Base-by-base conservation (phyloP, 2,797 vertebrate species). In the Sebastes miniatus region DNA sequence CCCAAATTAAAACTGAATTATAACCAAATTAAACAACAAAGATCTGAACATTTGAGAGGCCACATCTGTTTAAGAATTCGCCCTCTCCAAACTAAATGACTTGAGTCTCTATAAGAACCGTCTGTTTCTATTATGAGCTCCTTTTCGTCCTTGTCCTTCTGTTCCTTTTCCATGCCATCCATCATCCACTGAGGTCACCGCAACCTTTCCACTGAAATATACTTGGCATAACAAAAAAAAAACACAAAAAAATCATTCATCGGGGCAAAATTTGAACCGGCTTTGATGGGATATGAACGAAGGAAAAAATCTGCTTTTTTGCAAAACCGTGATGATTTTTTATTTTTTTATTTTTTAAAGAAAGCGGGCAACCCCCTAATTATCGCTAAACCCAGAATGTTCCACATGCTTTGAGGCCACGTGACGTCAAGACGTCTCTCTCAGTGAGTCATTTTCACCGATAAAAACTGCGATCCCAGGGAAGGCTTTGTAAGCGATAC, bases 401-500 rank as follows among this genome's bases (percentile, higher is more conserved):
- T 93, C 92, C 91, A 85, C 83, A 81, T 50, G 81, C 83, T 90
- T 77, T 82, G 81, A 83, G 85, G 85, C 75, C 47, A 77, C 22
- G 69, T 89, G 90, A 92, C 81, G 79, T 83, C 67, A 69, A 89
- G 84, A 73, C 43, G 50, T 34, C 72, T 80, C 43, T 64, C 79
- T 74, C 83, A 77, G 87, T 94, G 93, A 95, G 91, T 95, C 94
- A 95, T 91, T 94, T 86, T 91, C 80, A 73, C 94, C 91, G 78
- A 93, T 93, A 93, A 93, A 94, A 93, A 89, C 59, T 85, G 80
- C 88, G 76, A 79, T 91, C 70, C 88, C 58, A 31, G 88, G 74
- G 88, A 92, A 89, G 87, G 84, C 92, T 94, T 91, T 95, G 95
- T 93, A 95, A 94, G 89, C 39, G 91, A 94, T 94, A 90, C 52